Conservation (phyloP, 2,113 vertebrate species). For the cattle (Bos taurus) region ARS-UCD2.0 NC_037333.1:50389001-50389500, state of each 20-base stretch:
- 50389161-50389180: neutral
- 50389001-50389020: neutral
- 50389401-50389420: neutral
- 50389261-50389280: neutral
- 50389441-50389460: constrained; percentile 17
- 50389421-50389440: neutral
- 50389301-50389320: constrained; percentile 19
- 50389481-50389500: constrained; percentile 62
- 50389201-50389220: neutral
- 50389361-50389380: neutral
- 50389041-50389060: neutral
- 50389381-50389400: constrained; percentile 4
- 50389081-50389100: neutral
- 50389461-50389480: constrained; percentile 43
- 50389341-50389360: neutral
- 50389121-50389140: neutral
- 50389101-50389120: neutral
- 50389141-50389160: neutral
- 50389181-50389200: neutral
- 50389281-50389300: constrained; percentile 20
- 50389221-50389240: neutral
- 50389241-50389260: neutral
- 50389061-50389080: neutral
- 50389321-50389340: constrained; percentile 21
- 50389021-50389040: neutral